phyloP scores from a whole-genome alignment of 2,888 invertebrate species.

The Mayetiola destructor region DNA sequence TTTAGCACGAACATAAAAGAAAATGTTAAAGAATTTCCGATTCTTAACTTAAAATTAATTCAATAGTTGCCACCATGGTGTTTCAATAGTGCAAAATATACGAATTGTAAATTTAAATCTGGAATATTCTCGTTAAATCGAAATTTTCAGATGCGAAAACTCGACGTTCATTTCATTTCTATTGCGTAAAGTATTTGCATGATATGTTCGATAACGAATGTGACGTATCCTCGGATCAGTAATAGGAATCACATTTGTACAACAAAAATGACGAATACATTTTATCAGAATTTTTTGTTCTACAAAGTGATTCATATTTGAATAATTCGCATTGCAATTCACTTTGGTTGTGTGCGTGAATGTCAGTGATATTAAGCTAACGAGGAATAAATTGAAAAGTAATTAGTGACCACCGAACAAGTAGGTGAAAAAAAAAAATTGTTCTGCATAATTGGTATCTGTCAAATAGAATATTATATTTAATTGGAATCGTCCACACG shows the following conservation, averaged over 20 bases:
- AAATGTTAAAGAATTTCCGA: background rate
- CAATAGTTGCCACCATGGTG: background rate
- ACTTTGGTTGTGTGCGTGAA: too few species aligned
- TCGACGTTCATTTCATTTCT: background rate
- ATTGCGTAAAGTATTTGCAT: background rate
- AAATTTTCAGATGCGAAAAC: too few species aligned
- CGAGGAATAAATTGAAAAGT: background rate
- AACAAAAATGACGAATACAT: background rate
- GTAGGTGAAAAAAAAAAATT: too few species aligned
- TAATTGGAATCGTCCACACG: background rate
- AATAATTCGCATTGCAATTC: too few species aligned
- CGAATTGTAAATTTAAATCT: too few species aligned
- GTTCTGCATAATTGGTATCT: background rate
- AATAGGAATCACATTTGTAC: background rate
- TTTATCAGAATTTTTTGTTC: too few species aligned
- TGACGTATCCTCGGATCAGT: background rate
- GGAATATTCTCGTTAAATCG: too few species aligned
- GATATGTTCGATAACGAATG: background rate
- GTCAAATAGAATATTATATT: too few species aligned
- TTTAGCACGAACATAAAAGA: background rate
- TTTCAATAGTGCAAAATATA: background rate
- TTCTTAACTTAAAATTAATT: background rate
- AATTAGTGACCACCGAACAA: conserved; percentile 4
- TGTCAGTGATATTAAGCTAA: too few species aligned
- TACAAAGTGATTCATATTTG: too few species aligned